phyloP scores from a whole-genome alignment of 2,888 invertebrate genomes.

The Dynastes grantii region DNA sequence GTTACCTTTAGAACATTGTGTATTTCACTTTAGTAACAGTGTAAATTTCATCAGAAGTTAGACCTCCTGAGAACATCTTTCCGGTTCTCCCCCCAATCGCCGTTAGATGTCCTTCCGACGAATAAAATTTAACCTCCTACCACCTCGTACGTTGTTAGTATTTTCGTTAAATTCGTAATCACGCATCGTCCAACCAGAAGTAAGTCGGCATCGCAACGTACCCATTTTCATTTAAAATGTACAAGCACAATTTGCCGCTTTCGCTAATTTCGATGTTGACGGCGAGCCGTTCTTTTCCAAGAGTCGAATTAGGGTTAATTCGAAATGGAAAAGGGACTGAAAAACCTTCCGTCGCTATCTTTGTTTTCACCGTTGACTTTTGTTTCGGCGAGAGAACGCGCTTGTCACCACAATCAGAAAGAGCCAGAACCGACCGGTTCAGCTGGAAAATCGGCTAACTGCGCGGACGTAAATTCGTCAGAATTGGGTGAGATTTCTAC shows the following conservation, averaged over 20 bases:
- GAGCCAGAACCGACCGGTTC: conserved; percentile 6
- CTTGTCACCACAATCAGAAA: neutral
- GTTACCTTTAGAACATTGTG: no score
- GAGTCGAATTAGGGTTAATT: neutral
- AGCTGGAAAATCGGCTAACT: conserved; percentile 28
- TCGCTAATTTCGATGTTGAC: no score
- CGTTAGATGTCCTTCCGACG: no score
- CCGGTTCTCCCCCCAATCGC: no score
- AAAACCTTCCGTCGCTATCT: neutral
- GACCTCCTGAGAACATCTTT: no score
- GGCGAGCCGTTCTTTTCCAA: neutral
- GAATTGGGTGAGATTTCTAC: conserved; percentile 41
- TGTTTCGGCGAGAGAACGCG: neutral
- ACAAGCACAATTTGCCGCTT: neutral
- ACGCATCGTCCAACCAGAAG: no score
- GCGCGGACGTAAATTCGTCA: conserved; percentile 35
- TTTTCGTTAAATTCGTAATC: no score
- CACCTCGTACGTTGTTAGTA: no score
- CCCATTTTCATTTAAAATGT: neutral
- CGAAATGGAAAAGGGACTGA: neutral
- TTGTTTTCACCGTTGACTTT: neutral
- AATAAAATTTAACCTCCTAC: no score
- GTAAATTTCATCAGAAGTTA: no score
- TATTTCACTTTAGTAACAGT: no score
- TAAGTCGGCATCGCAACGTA: neutral